These are phyloP conservation scores for Tipula unca DNA, from an alignment of 2,888 invertebrate genomes.

Conservation along the genomic window DNA sequence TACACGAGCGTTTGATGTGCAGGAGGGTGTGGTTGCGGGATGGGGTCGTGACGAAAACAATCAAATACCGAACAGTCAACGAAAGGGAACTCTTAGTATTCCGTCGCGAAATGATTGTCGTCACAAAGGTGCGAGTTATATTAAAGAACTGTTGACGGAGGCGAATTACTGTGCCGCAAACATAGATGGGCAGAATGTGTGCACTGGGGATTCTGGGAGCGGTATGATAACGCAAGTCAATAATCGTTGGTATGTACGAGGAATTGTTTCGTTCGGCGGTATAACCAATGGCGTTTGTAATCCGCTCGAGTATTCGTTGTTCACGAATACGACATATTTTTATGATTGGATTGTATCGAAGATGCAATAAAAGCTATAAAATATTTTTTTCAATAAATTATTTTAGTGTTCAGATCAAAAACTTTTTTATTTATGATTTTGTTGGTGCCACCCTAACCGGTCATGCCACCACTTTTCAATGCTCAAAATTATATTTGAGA, in stretches of 20 bases:
- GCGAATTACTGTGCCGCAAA: neutral
- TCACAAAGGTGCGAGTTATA: neutral
- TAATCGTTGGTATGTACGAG: conserved; percentile 24
- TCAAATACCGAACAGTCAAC: neutral
- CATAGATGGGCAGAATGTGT: conserved; percentile 30
- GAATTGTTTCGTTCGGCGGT: conserved; percentile 24
- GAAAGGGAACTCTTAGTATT: neutral
- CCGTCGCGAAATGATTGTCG: neutral
- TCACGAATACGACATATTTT: neutral
- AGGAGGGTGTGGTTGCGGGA: neutral
- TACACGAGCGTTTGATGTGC: neutral
- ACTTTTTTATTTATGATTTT: too few relatives aligned
- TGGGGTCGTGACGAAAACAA: neutral
- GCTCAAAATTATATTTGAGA: too few relatives aligned
- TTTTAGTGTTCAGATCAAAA: too few relatives aligned
- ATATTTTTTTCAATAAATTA: neutral
- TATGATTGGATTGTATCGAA: neutral
- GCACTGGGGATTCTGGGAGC: conserved; percentile 48
- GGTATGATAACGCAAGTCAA: conserved; percentile 37
- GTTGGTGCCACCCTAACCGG: too few relatives aligned
- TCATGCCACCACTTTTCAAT: too few relatives aligned
- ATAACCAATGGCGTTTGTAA: neutral
- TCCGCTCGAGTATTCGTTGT: neutral
- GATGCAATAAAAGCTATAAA: neutral
- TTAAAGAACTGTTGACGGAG: neutral